Conservation (phyloP, 1,140 invertebrate genomes). For the Calycopis cecrops region DNA sequence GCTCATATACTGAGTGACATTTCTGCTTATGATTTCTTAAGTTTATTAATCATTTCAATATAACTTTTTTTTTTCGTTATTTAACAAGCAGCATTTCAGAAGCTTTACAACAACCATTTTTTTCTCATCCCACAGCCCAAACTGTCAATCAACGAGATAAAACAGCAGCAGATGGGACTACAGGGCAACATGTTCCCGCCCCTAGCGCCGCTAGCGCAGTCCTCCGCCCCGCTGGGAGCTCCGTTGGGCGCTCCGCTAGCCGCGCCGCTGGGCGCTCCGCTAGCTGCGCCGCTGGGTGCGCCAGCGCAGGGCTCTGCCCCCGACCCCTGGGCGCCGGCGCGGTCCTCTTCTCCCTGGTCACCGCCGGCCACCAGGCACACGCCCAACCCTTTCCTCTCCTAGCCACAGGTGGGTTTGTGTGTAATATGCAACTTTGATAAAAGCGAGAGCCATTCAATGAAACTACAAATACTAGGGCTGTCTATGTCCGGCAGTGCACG, state of each 20-base stretch:
- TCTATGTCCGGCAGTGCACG: no score
- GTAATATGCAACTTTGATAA: no score
- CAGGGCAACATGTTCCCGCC: constrained; percentile 29
- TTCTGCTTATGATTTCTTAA: no score
- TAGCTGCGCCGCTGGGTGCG: constrained; percentile 32
- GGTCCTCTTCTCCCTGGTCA: constrained; percentile 44
- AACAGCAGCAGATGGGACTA: constrained; percentile 61
- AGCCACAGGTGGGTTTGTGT: constrained; percentile 31
- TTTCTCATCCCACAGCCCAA: constrained; percentile 41
- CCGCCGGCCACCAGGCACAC: constrained; percentile 47
- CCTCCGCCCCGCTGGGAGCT: constrained; percentile 15
- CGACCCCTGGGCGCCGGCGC: constrained; percentile 23
- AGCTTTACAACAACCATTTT: no score
- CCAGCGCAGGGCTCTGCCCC: constrained; percentile 6
- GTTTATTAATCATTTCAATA: no score
- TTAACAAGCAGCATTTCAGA: no score
- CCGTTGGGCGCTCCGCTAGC: constrained; percentile 7
- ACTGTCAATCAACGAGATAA: constrained; percentile 65
- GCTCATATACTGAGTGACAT: constrained; percentile 3
- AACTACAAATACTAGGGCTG: no score
- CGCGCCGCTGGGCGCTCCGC: constrained; percentile 5
- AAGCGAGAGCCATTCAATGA: no score
- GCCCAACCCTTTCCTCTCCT: constrained; percentile 70
- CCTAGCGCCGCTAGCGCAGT: constrained; percentile 9
- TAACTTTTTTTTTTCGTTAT: no score